A percentile compares a stretch with the other conserved stretches of the same genome.
These are phyloP conservation scores for Drosophila simulans DNA, from an alignment of 1,140 invertebrate species.

Conservation along the genomic window DNA sequence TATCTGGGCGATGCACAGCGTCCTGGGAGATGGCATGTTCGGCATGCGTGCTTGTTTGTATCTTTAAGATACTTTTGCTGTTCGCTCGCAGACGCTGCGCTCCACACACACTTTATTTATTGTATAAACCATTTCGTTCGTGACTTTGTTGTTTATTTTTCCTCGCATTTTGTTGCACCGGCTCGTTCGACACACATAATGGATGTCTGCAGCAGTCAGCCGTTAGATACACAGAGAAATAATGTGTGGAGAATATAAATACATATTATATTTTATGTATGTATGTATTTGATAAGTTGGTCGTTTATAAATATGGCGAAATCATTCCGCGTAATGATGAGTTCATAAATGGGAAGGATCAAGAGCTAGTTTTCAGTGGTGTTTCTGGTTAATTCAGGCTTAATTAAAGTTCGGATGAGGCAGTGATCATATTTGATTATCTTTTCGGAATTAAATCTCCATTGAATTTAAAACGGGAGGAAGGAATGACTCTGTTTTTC, in stretches of 20 bases:
- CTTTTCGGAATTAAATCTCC: no score
- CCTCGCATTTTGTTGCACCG: conserved; percentile 70
- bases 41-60: conserved; percentile 72
- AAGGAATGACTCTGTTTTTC: no score
- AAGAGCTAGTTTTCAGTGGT: no score
- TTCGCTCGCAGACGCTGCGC: conserved; percentile 52
- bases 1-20: conserved; percentile 33
- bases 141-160: conserved; percentile 79
- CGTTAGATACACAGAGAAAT: conserved; percentile 19
- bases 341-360: no score
- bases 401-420: no score
- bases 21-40: conserved; percentile 52
- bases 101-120: conserved; percentile 70
- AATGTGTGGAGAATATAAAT: not conserved
- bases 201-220: conserved; percentile 47
- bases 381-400: no score
- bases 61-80: conserved; percentile 81
- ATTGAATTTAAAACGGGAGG: no score
- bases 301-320: no score
- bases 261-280: no score
- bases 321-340: no score
- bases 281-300: no score
- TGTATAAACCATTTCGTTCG: conserved; percentile 81
- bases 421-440: no score
- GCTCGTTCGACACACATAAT: conserved; percentile 71